Base-by-base conservation (phyloP, 2,888 invertebrate species). In the Nomada fucata region DNA sequence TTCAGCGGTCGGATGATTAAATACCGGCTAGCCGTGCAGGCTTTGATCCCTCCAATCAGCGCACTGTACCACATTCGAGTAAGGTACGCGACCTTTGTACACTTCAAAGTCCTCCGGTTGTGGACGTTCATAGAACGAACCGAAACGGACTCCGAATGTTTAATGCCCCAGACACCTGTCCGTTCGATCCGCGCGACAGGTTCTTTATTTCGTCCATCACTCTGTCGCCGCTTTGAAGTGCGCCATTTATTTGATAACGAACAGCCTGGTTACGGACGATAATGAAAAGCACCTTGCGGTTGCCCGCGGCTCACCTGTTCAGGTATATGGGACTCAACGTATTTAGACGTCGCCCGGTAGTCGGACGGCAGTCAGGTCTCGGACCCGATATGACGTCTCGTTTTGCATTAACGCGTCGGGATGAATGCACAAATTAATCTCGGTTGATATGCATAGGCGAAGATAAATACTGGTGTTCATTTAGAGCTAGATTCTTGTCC, bases 31-130 rank as follows among this genome's bases (percentile, higher is more conserved):
- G 63, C 70, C 61, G 79, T 65, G 79, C 61, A 73, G 69, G 82
- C 90, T 90, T 90, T 90, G 90, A 90, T 90, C 90, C 86, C 73
- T 83, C 84, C 87, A 90, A 90, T 90, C 90, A 90, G 83, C 86
- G 84, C 83, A 73, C 76, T 69, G 81, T 83, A 69, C 77, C 83
- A 82, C 79, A 78, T 68, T 82, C 78, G 79, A 71, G 71, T 76
- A 85, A 82, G 81, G 76, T 76, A 65, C 80, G 83, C 79, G 77
- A 86, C 79, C 83, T 84, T 82, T 86, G 83, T 85, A 76, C 76
- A 65, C 74, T 85, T 86, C 85, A 84, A 88, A 88, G 85, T 85
- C 80, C 74, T 75, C 18, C 61, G 63, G 11, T 71, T 55, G 53
- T 74, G 77, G 53, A 71, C 81, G 73, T 55, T 73, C 79, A 68